Evolutionary conservation across 2,888 invertebrate species (phyloP).

Genomic region (Emmelina monodactyla): DNA sequence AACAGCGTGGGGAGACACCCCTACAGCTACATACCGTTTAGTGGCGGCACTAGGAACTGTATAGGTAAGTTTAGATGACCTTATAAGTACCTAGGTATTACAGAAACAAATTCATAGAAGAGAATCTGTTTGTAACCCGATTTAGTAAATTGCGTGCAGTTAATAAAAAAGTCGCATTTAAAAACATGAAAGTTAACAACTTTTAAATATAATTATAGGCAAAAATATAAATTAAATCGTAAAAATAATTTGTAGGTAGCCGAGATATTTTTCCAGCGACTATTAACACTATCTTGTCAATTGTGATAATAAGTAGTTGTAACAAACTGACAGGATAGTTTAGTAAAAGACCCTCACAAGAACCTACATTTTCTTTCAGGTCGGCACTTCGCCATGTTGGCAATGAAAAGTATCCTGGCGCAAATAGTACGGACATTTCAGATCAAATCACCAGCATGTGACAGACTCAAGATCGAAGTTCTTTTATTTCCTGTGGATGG

Average conservation of each 20-base stretch:
- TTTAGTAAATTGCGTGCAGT: too few relatives aligned
- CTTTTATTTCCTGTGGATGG: conserved; percentile 39
- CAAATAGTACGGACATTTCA: conserved; percentile 32
- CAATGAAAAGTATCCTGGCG: conserved; percentile 41
- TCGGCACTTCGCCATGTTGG: conserved; percentile 43
- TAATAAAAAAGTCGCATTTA: too few relatives aligned
- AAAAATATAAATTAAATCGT: too few relatives aligned
- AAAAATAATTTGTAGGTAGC: neutral
- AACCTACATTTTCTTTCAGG: conserved; percentile 25
- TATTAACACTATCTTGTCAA: too few relatives aligned
- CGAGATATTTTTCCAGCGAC: neutral
- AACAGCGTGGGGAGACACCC: conserved; percentile 42
- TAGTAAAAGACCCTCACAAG: too few relatives aligned
- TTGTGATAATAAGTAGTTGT: too few relatives aligned
- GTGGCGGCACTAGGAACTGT: conserved; percentile 54
- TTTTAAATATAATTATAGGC: too few relatives aligned
- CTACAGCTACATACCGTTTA: conserved; percentile 54
- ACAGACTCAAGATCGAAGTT: conserved; percentile 41
- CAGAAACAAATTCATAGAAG: too few relatives aligned
- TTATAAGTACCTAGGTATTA: too few relatives aligned
- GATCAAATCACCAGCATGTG: conserved; percentile 26
- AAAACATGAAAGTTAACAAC: too few relatives aligned
- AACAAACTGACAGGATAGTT: too few relatives aligned
- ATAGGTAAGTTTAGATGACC: conserved; percentile 56
- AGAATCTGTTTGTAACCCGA: too few relatives aligned